Evolutionary conservation across 2,888 invertebrate genomes (phyloP).

Genomic region (Ectemnius continuus): DNA sequence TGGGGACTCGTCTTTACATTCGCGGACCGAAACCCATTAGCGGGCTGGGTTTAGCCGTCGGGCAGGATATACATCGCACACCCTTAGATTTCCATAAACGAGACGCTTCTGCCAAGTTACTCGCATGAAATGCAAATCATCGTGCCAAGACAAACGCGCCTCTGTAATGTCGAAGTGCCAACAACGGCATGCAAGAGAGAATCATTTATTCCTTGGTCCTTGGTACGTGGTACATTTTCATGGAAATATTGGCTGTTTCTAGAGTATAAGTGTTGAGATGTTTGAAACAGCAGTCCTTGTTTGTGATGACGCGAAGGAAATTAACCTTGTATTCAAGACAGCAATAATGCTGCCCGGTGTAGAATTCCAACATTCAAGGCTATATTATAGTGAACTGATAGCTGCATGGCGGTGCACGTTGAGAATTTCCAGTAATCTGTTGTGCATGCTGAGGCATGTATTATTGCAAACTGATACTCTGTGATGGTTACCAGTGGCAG

Average conservation of each 20-base stretch:
- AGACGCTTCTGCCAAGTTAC: constrained; percentile 42
- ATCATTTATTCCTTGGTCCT: no score
- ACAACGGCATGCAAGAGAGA: background rate
- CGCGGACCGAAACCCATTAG: constrained; percentile 35
- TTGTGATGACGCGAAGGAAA: background rate
- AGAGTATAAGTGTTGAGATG: no score
- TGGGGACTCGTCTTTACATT: constrained; percentile 25
- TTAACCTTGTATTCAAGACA: background rate
- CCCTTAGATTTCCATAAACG: constrained; percentile 62
- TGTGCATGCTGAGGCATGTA: constrained; percentile 69
- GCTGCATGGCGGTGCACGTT: constrained; percentile 64
- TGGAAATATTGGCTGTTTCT: background rate
- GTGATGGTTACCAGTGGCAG: constrained; percentile 29
- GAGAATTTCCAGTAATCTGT: constrained; percentile 67
- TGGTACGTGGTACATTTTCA: background rate
- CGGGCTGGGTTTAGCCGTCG: constrained; percentile 19
- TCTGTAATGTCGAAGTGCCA: constrained; percentile 5
- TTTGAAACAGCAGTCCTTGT: no score
- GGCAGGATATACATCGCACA: constrained; percentile 41
- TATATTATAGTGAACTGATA: constrained; percentile 65
- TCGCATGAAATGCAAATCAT: constrained; percentile 59
- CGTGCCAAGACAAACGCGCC: constrained; percentile 57
- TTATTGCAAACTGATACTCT: constrained; percentile 55
- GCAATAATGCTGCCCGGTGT: background rate
- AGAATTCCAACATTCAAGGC: constrained; percentile 47